These are phyloP conservation scores for Cepphus grylle DNA, from an alignment of 2,113 vertebrate genomes.

Conservation along the genomic window DNA sequence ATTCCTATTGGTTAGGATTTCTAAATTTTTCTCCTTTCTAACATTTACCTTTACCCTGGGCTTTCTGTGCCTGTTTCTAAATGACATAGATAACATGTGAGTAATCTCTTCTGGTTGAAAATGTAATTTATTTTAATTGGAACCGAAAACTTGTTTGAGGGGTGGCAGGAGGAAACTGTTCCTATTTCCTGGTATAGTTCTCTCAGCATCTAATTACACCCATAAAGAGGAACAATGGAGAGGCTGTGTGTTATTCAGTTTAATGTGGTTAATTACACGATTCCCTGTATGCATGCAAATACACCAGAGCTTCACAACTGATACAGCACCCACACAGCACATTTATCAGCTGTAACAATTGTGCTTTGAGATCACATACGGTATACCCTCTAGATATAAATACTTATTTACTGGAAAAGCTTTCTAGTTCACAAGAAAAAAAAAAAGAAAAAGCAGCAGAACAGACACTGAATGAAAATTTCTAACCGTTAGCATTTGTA, in stretches of 20 bases:
- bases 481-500: not conserved
- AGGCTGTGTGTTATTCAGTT: not conserved
- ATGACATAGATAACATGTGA: not conserved
- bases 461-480: not conserved
- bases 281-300: not conserved
- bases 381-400: not conserved
- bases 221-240: slow-evolving; percentile 21
- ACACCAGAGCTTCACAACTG: not conserved
- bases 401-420: not conserved
- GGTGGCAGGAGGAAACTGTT: slow-evolving; percentile 45
- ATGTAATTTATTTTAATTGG: slow-evolving; percentile 61
- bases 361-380: not conserved
- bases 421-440: not conserved
- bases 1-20: not conserved
- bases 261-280: slow-evolving; percentile 7
- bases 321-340: not conserved
- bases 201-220: slow-evolving; percentile 34
- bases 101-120: slow-evolving; percentile 24
- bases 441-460: not conserved
- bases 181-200: slow-evolving; percentile 18
- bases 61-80: not conserved
- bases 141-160: slow-evolving; percentile 43
- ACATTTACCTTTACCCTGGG: not conserved
- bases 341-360: not conserved
- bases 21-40: not conserved